Percentiles rank a stretch among this genome's conserved stretches.
These are phyloP conservation scores for Priocnemis perturbator DNA, from an alignment of 2,888 invertebrate species.

Conservation along the genomic window DNA sequence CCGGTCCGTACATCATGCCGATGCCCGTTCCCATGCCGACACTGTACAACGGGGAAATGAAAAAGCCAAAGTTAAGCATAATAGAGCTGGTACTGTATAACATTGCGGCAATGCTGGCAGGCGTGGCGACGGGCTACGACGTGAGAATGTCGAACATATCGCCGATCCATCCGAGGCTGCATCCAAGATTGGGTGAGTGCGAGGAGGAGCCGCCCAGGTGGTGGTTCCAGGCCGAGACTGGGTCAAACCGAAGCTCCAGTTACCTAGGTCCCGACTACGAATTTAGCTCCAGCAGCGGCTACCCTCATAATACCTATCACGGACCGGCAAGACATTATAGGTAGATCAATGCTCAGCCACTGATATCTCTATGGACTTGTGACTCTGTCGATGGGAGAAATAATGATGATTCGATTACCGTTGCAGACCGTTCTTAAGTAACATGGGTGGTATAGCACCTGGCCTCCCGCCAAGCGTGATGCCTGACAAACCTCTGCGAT, in stretches of 20 bases:
- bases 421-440: slow-evolving; percentile 69
- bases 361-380: too few species aligned
- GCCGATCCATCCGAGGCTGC: slow-evolving; percentile 87
- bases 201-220: slow-evolving; percentile 69
- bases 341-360: slow-evolving; percentile 43
- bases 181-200: slow-evolving; percentile 76
- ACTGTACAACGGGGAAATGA: slow-evolving; percentile 86
- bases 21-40: slow-evolving; percentile 87
- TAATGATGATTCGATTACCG: neutral
- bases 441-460: slow-evolving; percentile 70
- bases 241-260: slow-evolving; percentile 69
- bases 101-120: slow-evolving; percentile 93
- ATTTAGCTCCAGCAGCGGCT: slow-evolving; percentile 79
- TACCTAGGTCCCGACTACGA: slow-evolving; percentile 78
- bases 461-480: slow-evolving; percentile 65
- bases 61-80: slow-evolving; percentile 82
- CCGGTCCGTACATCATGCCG: slow-evolving; percentile 72
- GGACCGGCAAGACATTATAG: slow-evolving; percentile 88
- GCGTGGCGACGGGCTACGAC: slow-evolving; percentile 94
- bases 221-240: slow-evolving; percentile 66
- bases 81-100: slow-evolving; percentile 90
- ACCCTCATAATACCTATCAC: slow-evolving; percentile 93
- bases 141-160: slow-evolving; percentile 91
- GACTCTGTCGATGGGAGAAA: neutral
- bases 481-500: slow-evolving; percentile 80